Percentiles rank a stretch among this genome's conserved stretches.
Conservation (phyloP, 2,797 vertebrate species). For the Serranus cabrilla region DNA sequence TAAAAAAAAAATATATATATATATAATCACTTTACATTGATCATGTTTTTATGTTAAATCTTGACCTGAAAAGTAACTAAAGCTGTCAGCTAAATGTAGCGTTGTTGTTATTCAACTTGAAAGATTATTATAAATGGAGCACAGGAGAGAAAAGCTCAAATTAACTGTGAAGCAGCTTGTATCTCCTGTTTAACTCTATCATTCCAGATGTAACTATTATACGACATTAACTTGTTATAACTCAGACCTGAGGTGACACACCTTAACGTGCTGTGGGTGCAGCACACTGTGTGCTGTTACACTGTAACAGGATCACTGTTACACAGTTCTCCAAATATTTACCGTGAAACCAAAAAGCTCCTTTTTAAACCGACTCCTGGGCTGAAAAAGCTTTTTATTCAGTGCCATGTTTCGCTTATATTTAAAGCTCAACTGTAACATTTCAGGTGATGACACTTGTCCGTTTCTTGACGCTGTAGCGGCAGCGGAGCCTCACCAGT, state of each 20-base stretch:
- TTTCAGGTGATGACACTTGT: too few relatives aligned
- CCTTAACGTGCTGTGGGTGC: neutral
- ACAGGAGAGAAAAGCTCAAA: neutral
- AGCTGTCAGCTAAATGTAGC: too few relatives aligned
- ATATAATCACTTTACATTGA: too few relatives aligned
- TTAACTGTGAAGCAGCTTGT: neutral
- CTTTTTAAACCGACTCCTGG: too few relatives aligned
- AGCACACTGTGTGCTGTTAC: neutral
- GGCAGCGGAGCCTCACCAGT: slow-evolving; percentile 12
- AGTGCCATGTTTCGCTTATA: neutral
- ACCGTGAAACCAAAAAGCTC: neutral
- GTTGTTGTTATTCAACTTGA: neutral
- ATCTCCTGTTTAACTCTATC: neutral
- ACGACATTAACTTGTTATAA: too few relatives aligned
- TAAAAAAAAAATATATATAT: too few relatives aligned
- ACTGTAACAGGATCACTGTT: neutral
- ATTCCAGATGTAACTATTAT: neutral
- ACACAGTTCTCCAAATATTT: slow-evolving; percentile 1
- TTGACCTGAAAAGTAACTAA: too few relatives aligned
- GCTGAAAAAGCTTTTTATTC: neutral
- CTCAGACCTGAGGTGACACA: too few relatives aligned
- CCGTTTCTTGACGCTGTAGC: slow-evolving; percentile 18
- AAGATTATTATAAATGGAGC: neutral
- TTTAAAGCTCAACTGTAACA: neutral
- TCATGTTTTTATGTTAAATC: too few relatives aligned